These are phyloP conservation scores for Drosophila saltans DNA, from an alignment of 1,140 invertebrate species.

Conservation along the genomic window DNA sequence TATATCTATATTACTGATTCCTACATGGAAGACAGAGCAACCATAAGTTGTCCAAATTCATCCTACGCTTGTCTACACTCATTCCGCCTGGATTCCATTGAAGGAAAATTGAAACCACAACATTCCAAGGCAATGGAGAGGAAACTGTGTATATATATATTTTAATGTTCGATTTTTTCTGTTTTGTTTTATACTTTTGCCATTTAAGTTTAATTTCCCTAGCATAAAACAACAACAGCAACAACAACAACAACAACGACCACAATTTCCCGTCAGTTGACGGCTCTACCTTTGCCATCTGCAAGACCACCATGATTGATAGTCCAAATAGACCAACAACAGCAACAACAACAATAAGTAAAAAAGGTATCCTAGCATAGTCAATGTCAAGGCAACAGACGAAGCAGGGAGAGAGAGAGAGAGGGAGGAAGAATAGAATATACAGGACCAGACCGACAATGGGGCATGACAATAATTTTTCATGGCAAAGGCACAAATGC, in stretches of 20 bases:
- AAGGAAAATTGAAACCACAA: conserved; percentile 1
- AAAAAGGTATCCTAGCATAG: conserved; percentile 4
- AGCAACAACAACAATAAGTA: not conserved
- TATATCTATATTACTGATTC: no score
- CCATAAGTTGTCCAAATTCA: no score
- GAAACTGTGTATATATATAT: not conserved
- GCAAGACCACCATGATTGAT: conserved; percentile 4
- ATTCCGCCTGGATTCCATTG: not conserved
- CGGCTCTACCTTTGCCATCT: not conserved
- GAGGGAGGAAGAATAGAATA: not conserved
- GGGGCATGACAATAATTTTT: conserved; percentile 19
- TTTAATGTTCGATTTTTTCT: not conserved
- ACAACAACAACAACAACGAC: not conserved
- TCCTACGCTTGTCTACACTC: not conserved
- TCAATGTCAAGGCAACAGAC: conserved; percentile 9
- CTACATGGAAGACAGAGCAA: no score
- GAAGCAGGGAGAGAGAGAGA: not conserved
- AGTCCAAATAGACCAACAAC: conserved; percentile 6
- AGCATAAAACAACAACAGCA: not conserved
- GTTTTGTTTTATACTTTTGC: conserved; percentile 3
- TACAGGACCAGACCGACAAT: not conserved
- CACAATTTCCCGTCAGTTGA: conserved; percentile 5
- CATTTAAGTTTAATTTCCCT: conserved; percentile 13
- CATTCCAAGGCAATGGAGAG: not conserved
- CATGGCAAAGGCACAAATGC: conserved; percentile 8